A percentile compares a stretch with the other conserved stretches of the same genome.
phyloP scores from a whole-genome alignment of 2,113 vertebrate species.

The Paradoxurus hermaphroditus region DNA sequence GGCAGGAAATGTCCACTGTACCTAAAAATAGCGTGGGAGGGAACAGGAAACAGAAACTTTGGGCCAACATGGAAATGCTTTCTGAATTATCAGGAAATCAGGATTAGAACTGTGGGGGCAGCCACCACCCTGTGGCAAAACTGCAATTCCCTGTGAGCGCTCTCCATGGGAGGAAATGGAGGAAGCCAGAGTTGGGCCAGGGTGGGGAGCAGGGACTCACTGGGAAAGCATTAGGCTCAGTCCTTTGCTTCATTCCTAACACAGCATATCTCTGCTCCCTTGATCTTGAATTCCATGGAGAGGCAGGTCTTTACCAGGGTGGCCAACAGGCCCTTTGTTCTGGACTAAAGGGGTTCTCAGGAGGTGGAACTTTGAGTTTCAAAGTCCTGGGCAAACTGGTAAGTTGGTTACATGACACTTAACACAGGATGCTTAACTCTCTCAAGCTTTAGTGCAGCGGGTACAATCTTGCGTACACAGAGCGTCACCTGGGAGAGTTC shows the following conservation, averaged over 20 bases:
- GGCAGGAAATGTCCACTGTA: slow-evolving; percentile 57
- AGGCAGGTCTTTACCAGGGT: neutral
- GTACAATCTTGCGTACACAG: neutral
- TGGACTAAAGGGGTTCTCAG: neutral
- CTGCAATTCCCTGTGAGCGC: neutral
- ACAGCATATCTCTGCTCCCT: neutral
- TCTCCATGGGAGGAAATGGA: neutral
- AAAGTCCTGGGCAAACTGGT: neutral
- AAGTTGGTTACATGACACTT: neutral
- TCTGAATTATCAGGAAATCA: slow-evolving; percentile 62
- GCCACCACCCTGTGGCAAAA: neutral
- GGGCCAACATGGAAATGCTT: slow-evolving; percentile 64
- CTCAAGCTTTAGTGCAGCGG: neutral
- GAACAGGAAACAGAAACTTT: slow-evolving; percentile 61
- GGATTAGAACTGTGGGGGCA: neutral
- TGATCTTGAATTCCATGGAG: neutral
- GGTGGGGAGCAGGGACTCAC: neutral
- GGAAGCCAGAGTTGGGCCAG: neutral
- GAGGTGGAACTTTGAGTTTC: neutral
- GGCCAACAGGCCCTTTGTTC: neutral
- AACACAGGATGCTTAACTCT: neutral
- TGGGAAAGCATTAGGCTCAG: neutral
- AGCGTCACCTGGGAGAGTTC: neutral
- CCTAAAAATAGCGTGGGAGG: slow-evolving; percentile 74
- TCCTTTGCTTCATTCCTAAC: neutral